Base-by-base conservation (phyloP, 2,797 vertebrate genomes). In the Phoebastria nigripes region DNA sequence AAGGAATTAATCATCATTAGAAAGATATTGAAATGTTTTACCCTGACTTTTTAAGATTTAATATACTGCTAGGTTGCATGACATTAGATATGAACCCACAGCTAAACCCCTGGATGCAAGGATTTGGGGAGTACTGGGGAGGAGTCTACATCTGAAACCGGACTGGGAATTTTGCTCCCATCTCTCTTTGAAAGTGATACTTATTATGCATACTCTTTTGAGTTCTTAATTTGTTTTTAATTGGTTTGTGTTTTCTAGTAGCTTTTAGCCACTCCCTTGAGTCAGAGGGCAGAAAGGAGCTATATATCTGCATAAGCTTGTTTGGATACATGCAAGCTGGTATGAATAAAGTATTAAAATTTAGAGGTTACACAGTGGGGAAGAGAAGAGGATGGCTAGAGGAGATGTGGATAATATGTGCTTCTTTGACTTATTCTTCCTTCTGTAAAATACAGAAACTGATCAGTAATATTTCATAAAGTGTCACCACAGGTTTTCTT, bases 1-100 rank as follows among this genome's bases (percentile, higher is more conserved):
- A 97, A 96, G 52, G 47, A 97, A 97, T 98, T 96, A 96, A 94
- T 96, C 90, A 96, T 85, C 67, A 96, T 97, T 95, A 97, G 58
- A 78, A 97, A 93, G 71, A 96, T 82, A 96, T 59, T 94, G 82
- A 93, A 97, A 96, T 90, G 62, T 46, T 83, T 94, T 91, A 67
- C 37, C 47, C 63, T 81, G 73, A 80, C 87, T 88, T 59, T 96
- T 94, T 82, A 94, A 94, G 47, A 28, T 91, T 82, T 88, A 93
- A 52, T 83, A 51, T 59, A 58, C 39, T 81, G 22, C 39, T 93
- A 74, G 44, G 35, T 77, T 93, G 35, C 37, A 71, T 74, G 52
- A 74, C 51, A 93, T 67, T 77, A 80, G 44, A 61, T 61, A 69
- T 28, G 24, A 93, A 69, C 16, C 26, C 35, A 24, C 37, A 20